Percentiles rank a stretch among this genome's conserved stretches.
Conservation (phyloP, 2,888 invertebrate genomes). For the Melangyna quadrimaculata region DNA sequence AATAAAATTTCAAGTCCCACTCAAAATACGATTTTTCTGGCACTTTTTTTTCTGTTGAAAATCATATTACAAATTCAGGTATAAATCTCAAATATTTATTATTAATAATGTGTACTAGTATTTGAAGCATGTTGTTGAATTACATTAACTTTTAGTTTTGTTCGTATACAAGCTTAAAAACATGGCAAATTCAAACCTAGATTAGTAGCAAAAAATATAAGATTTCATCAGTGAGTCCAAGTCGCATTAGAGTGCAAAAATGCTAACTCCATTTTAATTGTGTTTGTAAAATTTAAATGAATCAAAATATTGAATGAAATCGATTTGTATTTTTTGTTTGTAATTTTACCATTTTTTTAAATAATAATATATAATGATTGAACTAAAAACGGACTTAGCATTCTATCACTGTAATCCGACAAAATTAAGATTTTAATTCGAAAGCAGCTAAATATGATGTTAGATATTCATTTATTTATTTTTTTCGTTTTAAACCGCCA, state of each 20-base stretch:
- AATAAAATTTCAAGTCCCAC: neutral
- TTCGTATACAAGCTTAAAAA: neutral
- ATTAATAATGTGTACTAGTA: neutral
- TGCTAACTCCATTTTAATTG: too few relatives aligned
- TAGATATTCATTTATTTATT: neutral
- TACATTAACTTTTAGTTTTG: neutral
- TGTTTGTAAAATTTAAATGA: too few relatives aligned
- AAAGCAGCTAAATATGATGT: constrained; percentile 6
- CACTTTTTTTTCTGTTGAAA: neutral
- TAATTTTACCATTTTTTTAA: too few relatives aligned
- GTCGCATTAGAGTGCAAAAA: too few relatives aligned
- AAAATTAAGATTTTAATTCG: neutral
- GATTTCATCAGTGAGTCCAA: constrained; percentile 1
- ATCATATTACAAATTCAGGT: neutral
- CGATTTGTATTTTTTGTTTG: too few relatives aligned
- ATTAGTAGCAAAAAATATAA: neutral
- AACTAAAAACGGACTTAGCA: too few relatives aligned
- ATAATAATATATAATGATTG: too few relatives aligned
- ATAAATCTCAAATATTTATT: neutral
- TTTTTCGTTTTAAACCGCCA: neutral
- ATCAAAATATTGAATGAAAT: too few relatives aligned
- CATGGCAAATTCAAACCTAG: neutral
- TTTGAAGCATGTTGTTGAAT: neutral
- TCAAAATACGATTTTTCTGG: neutral
- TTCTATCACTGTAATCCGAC: too few relatives aligned